phyloP scores from a whole-genome alignment of 2,113 vertebrate genomes.

The Nothoprocta perdicaria region DNA sequence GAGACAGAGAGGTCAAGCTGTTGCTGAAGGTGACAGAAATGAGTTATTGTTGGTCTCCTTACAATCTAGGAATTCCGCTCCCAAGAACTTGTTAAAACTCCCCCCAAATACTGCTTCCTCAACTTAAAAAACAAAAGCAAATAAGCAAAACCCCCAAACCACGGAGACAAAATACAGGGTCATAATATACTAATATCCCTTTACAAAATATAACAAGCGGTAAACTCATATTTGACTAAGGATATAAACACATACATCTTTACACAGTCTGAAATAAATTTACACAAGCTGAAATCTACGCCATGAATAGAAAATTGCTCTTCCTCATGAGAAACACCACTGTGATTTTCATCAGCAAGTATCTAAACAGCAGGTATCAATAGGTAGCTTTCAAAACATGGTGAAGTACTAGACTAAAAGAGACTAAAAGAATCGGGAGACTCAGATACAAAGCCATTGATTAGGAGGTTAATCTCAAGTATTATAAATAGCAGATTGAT shows the following conservation, averaged over 20 bases:
- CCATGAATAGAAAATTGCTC: background rate
- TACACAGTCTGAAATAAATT: background rate
- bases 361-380: background rate
- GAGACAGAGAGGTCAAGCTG: constrained; percentile 40
- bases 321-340: background rate
- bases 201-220: background rate
- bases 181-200: background rate
- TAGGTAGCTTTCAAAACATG: background rate
- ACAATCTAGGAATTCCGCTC: background rate
- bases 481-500: background rate
- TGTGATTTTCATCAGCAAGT: background rate
- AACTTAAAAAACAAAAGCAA: background rate
- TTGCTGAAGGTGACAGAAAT: background rate
- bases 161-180: background rate
- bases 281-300: background rate
- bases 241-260: background rate
- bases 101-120: background rate
- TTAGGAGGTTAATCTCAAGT: background rate
- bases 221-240: background rate
- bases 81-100: background rate
- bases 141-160: background rate
- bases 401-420: background rate
- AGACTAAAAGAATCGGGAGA: background rate
- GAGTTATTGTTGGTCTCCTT: background rate
- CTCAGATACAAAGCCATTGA: background rate